phyloP scores from a whole-genome alignment of 2,113 vertebrate genomes.

The Turnix velox region DNA sequence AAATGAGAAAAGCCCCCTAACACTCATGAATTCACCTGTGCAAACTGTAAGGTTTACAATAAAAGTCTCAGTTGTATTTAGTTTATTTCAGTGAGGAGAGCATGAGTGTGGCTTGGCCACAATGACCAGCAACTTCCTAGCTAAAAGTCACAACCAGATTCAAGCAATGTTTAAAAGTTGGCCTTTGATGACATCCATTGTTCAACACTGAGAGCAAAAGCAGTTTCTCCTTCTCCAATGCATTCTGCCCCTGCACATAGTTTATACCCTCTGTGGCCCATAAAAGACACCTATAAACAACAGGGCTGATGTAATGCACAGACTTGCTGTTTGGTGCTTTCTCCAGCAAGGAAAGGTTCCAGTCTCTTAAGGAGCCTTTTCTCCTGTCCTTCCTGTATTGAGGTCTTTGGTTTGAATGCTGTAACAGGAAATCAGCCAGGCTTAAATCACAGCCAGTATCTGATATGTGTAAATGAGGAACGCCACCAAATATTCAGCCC shows the following conservation, averaged over 20 bases:
- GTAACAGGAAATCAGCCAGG: slow-evolving; percentile 46
- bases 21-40: not conserved
- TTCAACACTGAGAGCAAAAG: not conserved
- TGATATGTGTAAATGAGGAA: slow-evolving; percentile 58
- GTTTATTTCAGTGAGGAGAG: not conserved
- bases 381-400: not conserved
- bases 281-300: not conserved
- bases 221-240: not conserved
- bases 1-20: not conserved
- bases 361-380: not conserved
- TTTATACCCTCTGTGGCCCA: not conserved
- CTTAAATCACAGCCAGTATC: slow-evolving; percentile 44
- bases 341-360: not conserved
- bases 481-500: slow-evolving; percentile 23
- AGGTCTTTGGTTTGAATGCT: not conserved
- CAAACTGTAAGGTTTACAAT: not conserved
- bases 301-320: not conserved
- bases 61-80: not conserved
- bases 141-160: not conserved
- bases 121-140: not conserved
- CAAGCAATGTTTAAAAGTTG: not conserved
- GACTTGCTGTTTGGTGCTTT: not conserved
- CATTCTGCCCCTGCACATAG: not conserved
- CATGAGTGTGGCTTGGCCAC: rapidly evolving
- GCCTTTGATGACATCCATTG: not conserved